phyloP scores from a whole-genome alignment of 2,888 invertebrate genomes.

The Hoplodrina ambigua region DNA sequence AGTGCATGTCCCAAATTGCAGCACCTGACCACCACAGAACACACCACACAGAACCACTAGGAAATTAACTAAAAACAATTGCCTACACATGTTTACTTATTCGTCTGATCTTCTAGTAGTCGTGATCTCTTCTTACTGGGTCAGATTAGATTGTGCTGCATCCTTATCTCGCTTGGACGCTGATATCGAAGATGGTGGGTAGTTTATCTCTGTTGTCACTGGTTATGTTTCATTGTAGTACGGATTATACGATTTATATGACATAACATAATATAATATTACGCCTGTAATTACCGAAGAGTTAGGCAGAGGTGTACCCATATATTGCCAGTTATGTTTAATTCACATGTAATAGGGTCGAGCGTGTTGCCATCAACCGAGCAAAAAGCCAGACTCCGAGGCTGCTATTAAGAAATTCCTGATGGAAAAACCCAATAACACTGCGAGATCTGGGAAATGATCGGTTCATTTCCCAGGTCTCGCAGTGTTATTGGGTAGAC shows the following conservation, averaged over 20 bases:
- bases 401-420: no score
- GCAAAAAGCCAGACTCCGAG: no score
- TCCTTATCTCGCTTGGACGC: conserved; percentile 23
- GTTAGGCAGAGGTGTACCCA: no score
- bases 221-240: neutral
- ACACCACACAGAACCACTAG: conserved; percentile 55
- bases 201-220: conserved; percentile 11
- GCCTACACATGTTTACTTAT: conserved; percentile 64
- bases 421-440: no score
- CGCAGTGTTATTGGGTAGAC: no score
- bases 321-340: no score
- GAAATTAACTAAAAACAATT: conserved; percentile 54
- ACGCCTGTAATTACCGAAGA: no score
- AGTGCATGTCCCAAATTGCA: conserved; percentile 80
- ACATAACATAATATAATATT: no score
- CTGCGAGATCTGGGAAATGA: no score
- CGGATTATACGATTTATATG: neutral
- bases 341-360: no score
- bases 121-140: conserved; percentile 14
- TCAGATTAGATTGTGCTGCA: conserved; percentile 48
- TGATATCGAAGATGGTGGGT: conserved; percentile 41
- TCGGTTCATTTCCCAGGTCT: no score
- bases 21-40: conserved; percentile 72
- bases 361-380: no score
- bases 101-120: conserved; percentile 19